Evolutionary conservation across 2,888 invertebrate genomes (phyloP), one percentile per base, ranked within the genome.

Genomic region (Cephalotes varians): DNA sequence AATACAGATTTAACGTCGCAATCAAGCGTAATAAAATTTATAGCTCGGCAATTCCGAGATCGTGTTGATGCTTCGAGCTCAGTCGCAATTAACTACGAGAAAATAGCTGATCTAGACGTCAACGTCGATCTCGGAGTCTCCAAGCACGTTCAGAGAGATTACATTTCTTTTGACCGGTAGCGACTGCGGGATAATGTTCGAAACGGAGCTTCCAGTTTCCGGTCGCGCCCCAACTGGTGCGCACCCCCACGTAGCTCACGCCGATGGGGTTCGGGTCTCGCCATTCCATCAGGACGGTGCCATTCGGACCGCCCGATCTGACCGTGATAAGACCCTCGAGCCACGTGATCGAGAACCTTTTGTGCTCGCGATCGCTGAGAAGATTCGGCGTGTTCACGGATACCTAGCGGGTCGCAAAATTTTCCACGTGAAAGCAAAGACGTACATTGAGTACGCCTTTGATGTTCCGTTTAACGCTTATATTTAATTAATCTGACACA

Each of bases 141-240:
- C 44, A n/a, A 15, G 28, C 9, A n/a, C n/a, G 28, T 67, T 37
- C 54, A 56, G 34, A 56, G 28, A 79, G 44, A 56, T 79, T 91
- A 90, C 91, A 72, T 87, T 86, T 85, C 9, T 76, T 86, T 18
- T 65, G 64, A 69, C 31, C 54, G 60, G 79, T 56, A 40, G 87
- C 73, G 67, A 54, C 72, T 81, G 85, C 60, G 74, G 85, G 87
- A 56, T 87, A 84, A 86, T 82, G 91, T 92, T 92, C 93, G 88
- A 90, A 90, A 83, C 89, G 92, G 85, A 96, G 95, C 89, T 95
- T 96, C 97, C 97, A 97, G 85, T 95, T 95, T 84, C 96, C 97
- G 83, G 95, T 95, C 40, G 96, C 96, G 80, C 97, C 97, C 95
- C 96, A 97, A 82, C 95, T 96, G 18, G 96, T 96, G 83, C 96